Evolutionary conservation across 2,113 vertebrate species (phyloP), one percentile per base, ranked within the genome.

Genomic region (Saguinus midas): DNA sequence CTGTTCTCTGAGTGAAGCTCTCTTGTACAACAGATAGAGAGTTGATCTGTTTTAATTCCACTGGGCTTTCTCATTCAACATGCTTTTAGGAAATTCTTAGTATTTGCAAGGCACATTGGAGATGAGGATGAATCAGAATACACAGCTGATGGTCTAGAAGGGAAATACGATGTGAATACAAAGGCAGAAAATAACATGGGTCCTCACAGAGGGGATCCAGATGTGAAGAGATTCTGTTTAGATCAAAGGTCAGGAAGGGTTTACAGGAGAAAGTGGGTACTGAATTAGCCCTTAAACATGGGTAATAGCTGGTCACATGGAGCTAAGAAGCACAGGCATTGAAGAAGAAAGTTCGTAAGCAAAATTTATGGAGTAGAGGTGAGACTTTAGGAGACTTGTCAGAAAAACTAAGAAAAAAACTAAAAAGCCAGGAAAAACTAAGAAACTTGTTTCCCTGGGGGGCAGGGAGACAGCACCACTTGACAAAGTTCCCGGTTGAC

Each of bases 61-160:
- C 89, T 81, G 17, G 64, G 48, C 4, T 95, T 5, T 50, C 64
- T 37, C 21, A 75, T 61, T 94, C 57, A 85, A 57, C 73, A 84
- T 21, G 20, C 23, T 96, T 84, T 66, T 70, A 92, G 78, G 90
- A 70, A 94, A 86, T 91, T 45, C 45, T 58, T 27, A 52, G 43
- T 66, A 66, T 81, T 50, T 88, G 3, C 50, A 78, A 82, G 73
- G 90, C 72, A 82, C 29, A 76, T 73, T 72, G 95, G 35, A 68
- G 73, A 72, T 57, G 64, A 66, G 13, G n/a, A 90, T 84, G 89
- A 93, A 88, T 95, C 50, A 93, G 32, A 80, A 58, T 29, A 92
- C 70, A 76, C 14, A 93, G 86, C 35, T 81, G 45, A 85, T 35
- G 27, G 87, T 64, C 27, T 68, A 78, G 5, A 23, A 5, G 50